These are phyloP conservation scores for Cyprinodon variegatus DNA, from an alignment of 2,113 vertebrate species.

Conservation along the genomic window DNA sequence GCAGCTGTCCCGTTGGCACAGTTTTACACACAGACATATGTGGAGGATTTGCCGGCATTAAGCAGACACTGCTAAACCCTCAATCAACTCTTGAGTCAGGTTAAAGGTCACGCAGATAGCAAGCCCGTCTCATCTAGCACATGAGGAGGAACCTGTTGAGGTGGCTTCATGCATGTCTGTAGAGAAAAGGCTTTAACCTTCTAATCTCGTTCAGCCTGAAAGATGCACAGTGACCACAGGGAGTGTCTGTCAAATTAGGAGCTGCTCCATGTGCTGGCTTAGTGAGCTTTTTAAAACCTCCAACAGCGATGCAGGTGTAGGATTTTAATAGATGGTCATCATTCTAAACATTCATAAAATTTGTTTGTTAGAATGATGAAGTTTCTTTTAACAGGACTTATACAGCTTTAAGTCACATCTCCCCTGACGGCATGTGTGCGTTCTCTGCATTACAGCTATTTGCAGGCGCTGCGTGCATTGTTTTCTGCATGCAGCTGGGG, in stretches of 20 bases:
- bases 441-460: neutral
- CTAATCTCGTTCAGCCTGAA: constrained; percentile 64
- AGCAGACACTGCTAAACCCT: constrained; percentile 60
- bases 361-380: neutral
- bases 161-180: constrained; percentile 4
- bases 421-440: neutral
- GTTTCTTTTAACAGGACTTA: neutral
- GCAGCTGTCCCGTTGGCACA: constrained; percentile 30
- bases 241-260: constrained; percentile 37
- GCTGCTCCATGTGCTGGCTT: constrained; percentile 8
- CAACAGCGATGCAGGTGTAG: constrained; percentile 17
- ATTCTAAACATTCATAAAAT: neutral
- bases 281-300: constrained; percentile 25
- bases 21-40: constrained; percentile 52
- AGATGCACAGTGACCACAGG: constrained; percentile 20
- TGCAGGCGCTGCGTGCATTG: constrained; percentile 5
- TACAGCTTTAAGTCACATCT: constrained; percentile 27
- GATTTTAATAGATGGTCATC: neutral
- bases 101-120: constrained; percentile 56
- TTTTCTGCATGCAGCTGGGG: constrained; percentile 33
- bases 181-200: constrained; percentile 43
- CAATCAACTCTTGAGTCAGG: constrained; percentile 24
- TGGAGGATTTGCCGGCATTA: constrained; percentile 72
- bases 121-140: constrained; percentile 28
- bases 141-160: neutral